phyloP scores from a whole-genome alignment of 1,140 invertebrate species.

The Protaetia brevitarsis region DNA sequence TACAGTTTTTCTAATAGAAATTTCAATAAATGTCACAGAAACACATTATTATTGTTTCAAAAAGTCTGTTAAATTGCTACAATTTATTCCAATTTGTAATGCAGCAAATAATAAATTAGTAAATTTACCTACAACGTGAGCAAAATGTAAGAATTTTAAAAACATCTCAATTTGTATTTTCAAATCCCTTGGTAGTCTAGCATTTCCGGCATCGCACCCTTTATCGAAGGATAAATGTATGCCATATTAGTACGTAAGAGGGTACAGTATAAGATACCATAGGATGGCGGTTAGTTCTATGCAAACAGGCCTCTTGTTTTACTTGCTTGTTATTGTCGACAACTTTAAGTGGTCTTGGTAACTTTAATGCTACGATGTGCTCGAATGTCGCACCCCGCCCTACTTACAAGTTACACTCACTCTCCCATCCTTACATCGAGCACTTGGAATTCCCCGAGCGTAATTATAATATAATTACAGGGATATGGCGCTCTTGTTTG shows the following conservation, averaged over 20 bases:
- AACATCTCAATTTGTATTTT: too few species aligned
- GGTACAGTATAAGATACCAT: slow-evolving; percentile 21
- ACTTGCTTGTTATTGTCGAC: slow-evolving; percentile 26
- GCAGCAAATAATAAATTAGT: too few species aligned
- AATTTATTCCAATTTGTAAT: too few species aligned
- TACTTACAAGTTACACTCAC: background rate
- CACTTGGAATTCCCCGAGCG: background rate
- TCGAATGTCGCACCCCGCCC: background rate
- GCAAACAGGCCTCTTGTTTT: slow-evolving; percentile 29
- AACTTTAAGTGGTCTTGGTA: slow-evolving; percentile 25
- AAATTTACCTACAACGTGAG: too few species aligned
- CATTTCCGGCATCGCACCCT: background rate
- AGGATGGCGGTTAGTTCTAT: slow-evolving; percentile 23
- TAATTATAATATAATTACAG: slow-evolving; percentile 13
- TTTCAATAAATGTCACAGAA: too few species aligned
- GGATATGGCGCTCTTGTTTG: background rate
- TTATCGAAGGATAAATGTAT: slow-evolving; percentile 24
- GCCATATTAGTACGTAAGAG: slow-evolving; percentile 18
- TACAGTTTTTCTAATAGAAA: too few species aligned
- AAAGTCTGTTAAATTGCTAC: too few species aligned
- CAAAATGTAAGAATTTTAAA: too few species aligned
- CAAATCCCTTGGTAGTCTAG: background rate
- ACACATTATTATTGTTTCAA: too few species aligned
- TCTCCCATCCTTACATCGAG: too few species aligned
- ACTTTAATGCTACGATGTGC: background rate